Base-by-base conservation (phyloP, 2,888 invertebrate genomes). In the Busseola fusca region DNA sequence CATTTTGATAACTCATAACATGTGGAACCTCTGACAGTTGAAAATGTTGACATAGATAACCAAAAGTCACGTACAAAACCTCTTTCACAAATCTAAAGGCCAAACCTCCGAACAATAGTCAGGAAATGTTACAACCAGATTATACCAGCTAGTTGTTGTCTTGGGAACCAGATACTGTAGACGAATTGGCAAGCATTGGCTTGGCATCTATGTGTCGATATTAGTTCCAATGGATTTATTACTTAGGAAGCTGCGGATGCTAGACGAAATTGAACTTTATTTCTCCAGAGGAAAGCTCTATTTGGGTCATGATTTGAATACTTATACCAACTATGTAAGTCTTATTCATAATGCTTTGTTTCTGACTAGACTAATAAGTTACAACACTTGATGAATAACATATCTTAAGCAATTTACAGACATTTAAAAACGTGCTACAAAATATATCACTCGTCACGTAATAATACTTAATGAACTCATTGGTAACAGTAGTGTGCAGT, bases 181-280 rank as follows among this genome's bases (percentile, higher is more conserved):
- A 82, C 82, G 81, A 84, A 84, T 85, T 84, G 85, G 85, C 84
- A 79, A 84, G 78, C 75, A 83, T 70, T 82, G 66, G 77, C 67
- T 76, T 75, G 81, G 82, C 84, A 76, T 84, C 82, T 79, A 84
- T 82, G 77, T 84, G 82, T 84, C 84, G 82, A 84, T 84, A 84
- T 85, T 81, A 85, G 81, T 84, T 85, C 81, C 73, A 82, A 85
- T 84, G 76, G 84, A 85, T 85, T 85, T 85, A 85, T 85, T 81
- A 78, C 84, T 79, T 72, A 66, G 74, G 64, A 72, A 82, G 70
- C 72, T 60, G 40, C 30, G 30, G 60, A 64, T 78, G 80, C 48
- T 76, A 7, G 18, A 50, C 69, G 69, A 84, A 77, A 82, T 74
- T 77, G 74, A 73, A 80, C 83, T 68, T 80, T 83, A 71, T 78